Conservation (phyloP, 2,888 invertebrate genomes). For the Flexamia atlantica region DNA sequence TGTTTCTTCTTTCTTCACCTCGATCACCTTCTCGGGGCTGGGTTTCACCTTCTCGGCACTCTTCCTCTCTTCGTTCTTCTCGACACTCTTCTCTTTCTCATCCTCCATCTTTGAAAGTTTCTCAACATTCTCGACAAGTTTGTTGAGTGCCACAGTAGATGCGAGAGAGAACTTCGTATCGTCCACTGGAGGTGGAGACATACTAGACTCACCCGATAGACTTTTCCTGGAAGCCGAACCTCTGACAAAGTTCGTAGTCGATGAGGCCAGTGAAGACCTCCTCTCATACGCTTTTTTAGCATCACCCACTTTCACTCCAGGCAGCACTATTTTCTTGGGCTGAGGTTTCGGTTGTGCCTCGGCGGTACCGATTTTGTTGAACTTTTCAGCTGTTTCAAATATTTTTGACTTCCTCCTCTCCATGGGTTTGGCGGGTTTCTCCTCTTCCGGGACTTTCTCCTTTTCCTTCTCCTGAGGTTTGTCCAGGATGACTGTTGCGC, state of each 20-base stretch:
- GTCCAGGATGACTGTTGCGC: constrained; percentile 43
- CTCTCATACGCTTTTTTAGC: constrained; percentile 92
- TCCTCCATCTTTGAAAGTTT: constrained; percentile 68
- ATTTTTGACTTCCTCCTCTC: constrained; percentile 83
- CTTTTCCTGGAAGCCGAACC: constrained; percentile 61
- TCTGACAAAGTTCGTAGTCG: constrained; percentile 73
- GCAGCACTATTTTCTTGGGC: constrained; percentile 89
- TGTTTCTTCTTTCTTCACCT: constrained; percentile 62
- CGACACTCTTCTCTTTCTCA: constrained; percentile 70
- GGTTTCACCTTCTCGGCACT: constrained; percentile 53
- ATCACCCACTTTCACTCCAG: constrained; percentile 89
- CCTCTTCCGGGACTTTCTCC: constrained; percentile 66
- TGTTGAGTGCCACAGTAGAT: constrained; percentile 71
- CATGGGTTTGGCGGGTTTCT: constrained; percentile 73
- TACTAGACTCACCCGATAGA: constrained; percentile 59
- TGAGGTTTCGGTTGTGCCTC: constrained; percentile 75
- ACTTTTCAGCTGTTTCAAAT: constrained; percentile 84
- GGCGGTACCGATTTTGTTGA: constrained; percentile 77
- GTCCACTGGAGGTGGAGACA: constrained; percentile 62
- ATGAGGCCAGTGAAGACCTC: constrained; percentile 77
- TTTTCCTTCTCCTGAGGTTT: constrained; percentile 67
- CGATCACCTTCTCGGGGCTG: constrained; percentile 61
- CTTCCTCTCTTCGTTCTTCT: constrained; percentile 68
- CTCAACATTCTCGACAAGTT: constrained; percentile 72
- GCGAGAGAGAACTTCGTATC: constrained; percentile 68